Evolutionary conservation across 1,140 invertebrate species (phyloP), one percentile per base, ranked within the genome.

Genomic region (Manduca sexta): DNA sequence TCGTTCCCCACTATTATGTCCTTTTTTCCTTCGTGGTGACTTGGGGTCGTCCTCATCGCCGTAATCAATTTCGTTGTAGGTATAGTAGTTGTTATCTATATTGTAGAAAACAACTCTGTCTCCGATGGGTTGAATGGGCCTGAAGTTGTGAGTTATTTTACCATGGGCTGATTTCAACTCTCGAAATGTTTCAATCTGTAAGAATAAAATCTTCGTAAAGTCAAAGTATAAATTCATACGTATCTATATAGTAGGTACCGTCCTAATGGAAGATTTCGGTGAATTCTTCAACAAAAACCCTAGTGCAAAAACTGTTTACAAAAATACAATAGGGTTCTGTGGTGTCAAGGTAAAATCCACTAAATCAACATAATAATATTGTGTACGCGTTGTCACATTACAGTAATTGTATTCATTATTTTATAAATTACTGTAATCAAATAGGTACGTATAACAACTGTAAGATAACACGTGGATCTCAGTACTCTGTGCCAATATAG

Each of bases 161-260:
- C 93, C 92, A 45, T 90, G 86, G 17, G 87, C 78, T 1, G 88
- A 91, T 30, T 87, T 81, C n/a, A 97, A 74, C 30, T 89, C 86
- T n/a, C 95, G 89, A 64, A 96, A 96, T 31, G 86, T 87, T 52
- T 90, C 89, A 30, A 96, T 86, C 94, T 96, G 81, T 48, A 86
- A 84, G 56, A 60, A 50, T 60, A 61, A 26, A 45, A 6, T 33
- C 46, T 13, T 31, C 37, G 16, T 31, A n/a, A n/a, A n/a, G n/a
- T n/a, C n/a, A n/a, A n/a, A n/a, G n/a, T n/a, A n/a, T n/a, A n/a
- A n/a, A n/a, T n/a, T n/a, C n/a, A n/a, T n/a, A n/a, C n/a, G n/a
- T n/a, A n/a, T n/a, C n/a, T n/a, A n/a, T n/a, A n/a, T n/a, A n/a
- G n/a, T n/a, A n/a, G n/a, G n/a, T n/a, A n/a, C n/a, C n/a, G n/a